Conservation (phyloP, 2,113 vertebrate genomes). For the Pipa parva region DNA sequence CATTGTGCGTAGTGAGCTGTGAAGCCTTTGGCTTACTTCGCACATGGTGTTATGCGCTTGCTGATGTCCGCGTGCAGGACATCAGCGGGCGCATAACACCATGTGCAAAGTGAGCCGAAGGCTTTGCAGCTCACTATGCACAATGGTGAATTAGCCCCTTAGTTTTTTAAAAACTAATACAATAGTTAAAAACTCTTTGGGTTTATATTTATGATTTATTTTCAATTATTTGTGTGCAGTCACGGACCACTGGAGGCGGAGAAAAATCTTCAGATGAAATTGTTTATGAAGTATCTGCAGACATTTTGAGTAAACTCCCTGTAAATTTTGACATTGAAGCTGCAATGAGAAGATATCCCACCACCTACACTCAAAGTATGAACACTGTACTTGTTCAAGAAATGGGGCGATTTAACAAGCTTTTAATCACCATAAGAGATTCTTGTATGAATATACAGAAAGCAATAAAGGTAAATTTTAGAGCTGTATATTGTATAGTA, state of each 20-base stretch:
- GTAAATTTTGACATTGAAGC: conserved; percentile 72
- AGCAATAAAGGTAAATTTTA: conserved; percentile 77
- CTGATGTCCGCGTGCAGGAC: too few relatives aligned
- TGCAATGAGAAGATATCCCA: conserved; percentile 74
- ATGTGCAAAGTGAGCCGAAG: too few relatives aligned
- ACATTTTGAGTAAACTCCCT: conserved; percentile 79
- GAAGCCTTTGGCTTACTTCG: too few relatives aligned
- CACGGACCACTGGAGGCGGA: conserved; percentile 65
- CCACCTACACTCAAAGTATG: conserved; percentile 83
- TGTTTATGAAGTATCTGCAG: conserved; percentile 76
- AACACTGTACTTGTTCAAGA: conserved; percentile 87
- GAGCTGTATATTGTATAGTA: too few relatives aligned
- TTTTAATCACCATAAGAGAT: conserved; percentile 67
- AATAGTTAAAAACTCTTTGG: too few relatives aligned
- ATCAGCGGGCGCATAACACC: too few relatives aligned
- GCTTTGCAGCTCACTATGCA: too few relatives aligned
- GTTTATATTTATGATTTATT: background rate
- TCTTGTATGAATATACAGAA: conserved; percentile 82
- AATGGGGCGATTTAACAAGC: conserved; percentile 85
- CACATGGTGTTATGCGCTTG: too few relatives aligned
- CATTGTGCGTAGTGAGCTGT: too few relatives aligned
- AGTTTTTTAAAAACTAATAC: too few relatives aligned
- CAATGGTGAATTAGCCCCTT: too few relatives aligned
- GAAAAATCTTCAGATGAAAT: conserved; percentile 75
- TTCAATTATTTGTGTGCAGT: conserved; percentile 55